Evolutionary conservation across 2,888 invertebrate genomes (phyloP), one percentile per base, ranked within the genome.

Genomic region (Ophion costatus): DNA sequence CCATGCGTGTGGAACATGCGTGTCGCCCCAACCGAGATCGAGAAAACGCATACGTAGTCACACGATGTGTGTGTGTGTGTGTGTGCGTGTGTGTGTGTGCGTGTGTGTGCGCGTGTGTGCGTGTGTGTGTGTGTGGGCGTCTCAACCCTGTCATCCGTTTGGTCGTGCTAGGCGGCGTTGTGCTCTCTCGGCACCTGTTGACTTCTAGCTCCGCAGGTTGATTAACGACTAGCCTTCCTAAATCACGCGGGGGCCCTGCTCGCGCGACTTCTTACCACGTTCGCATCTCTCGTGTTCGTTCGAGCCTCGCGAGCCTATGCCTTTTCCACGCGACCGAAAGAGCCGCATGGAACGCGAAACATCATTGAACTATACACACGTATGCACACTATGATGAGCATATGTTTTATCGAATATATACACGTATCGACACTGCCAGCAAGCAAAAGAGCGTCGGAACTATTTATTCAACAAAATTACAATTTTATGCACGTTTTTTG

Each of bases 201-300:
- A 88, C 90, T 90, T 90, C 87, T 88, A 88, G 86, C 89, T 88
- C 86, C 82, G 73, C 86, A 56, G 82, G 79, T 90, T 90, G 90
- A 90, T 90, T 90, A 90, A 90, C 90, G 90, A 90, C 89, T 87
- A 82, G 63, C 86, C 85, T 89, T 87, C 87, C 89, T 87, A 90
- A 90, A 90, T 90, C 90, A 88, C 88, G 88, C 85, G 87, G 77
- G 33, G 79, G 79, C 78, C 69, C 17, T 51, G 51, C 69, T 66
- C 73, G 82, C 77, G 77, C 82, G 82, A 83, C 77, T 85, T 85
- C 59, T 74, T 70, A 66, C 69, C 77, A 64, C 64, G 56, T 59
- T 71, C 56, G 17, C 66, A 42, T 45, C 57, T 76, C 45, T 63
- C 67, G 78, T 77, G 80, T 61, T 82, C 85, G 24, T n/a, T 77